These are phyloP conservation scores for Syrmaticus mikado DNA, from an alignment of 2,113 vertebrate genomes.

Conservation along the genomic window DNA sequence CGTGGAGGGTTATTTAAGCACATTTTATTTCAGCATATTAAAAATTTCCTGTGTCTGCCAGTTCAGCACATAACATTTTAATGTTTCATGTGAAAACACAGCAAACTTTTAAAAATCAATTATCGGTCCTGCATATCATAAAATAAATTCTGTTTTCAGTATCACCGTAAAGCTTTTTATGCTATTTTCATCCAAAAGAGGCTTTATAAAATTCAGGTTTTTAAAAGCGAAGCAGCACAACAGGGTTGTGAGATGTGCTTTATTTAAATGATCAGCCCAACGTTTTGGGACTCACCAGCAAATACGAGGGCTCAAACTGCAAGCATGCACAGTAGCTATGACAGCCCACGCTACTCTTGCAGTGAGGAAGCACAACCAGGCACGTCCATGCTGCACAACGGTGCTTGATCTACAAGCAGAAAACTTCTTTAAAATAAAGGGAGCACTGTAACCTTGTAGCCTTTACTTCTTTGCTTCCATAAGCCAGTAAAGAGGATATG, in stretches of 20 bases:
- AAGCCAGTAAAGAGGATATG: not conserved
- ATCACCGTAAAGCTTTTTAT: conserved; percentile 31
- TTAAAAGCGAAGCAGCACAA: not conserved
- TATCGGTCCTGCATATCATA: not conserved
- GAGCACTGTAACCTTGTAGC: accelerated
- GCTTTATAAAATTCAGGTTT: not conserved
- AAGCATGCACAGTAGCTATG: not conserved
- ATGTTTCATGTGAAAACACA: conserved; percentile 61
- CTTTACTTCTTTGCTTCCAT: not conserved
- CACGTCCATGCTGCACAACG: not conserved
- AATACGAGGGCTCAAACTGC: not conserved
- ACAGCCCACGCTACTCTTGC: not conserved
- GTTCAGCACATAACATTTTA: conserved; percentile 65
- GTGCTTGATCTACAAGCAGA: not conserved
- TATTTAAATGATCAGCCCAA: not conserved
- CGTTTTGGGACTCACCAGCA: not conserved
- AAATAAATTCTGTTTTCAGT: conserved; percentile 38
- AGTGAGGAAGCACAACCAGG: not conserved
- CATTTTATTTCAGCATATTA: conserved; percentile 72
- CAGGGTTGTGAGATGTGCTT: not conserved
- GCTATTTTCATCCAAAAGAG: not conserved
- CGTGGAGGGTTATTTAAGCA: conserved; percentile 66
- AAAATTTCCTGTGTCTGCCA: conserved; percentile 66
- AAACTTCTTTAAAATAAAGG: not conserved
- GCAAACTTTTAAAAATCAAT: conserved; percentile 60